Percentiles rank a stretch among this genome's conserved stretches.
Evolutionary conservation across 2,888 invertebrate genomes (phyloP).

Genomic region (Troides helena): DNA sequence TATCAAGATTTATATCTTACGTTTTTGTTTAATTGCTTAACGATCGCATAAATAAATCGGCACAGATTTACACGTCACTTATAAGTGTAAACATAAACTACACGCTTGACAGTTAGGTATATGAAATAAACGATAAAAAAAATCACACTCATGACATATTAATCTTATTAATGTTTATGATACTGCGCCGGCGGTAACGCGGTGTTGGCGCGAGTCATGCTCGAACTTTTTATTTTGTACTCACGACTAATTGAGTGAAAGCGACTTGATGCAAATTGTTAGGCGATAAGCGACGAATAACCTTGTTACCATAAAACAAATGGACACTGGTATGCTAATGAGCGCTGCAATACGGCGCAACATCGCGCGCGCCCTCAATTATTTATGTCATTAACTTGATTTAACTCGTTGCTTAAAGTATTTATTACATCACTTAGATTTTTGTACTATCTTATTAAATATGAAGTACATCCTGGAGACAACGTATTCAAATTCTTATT

Average conservation of each 20-base stretch:
- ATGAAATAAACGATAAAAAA: too few relatives aligned
- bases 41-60: too few relatives aligned
- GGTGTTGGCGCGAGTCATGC: constrained; percentile 9
- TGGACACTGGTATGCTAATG: constrained; percentile 24
- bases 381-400: constrained; percentile 9
- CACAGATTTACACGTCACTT: too few relatives aligned
- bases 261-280: constrained; percentile 25
- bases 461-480: too few relatives aligned
- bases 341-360: constrained; percentile 15
- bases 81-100: too few relatives aligned
- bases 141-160: too few relatives aligned
- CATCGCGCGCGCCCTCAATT: constrained; percentile 7
- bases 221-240: constrained; percentile 13
- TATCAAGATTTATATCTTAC: neutral
- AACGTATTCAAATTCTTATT: too few relatives aligned
- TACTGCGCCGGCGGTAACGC: neutral
- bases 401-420: constrained; percentile 3
- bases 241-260: constrained; percentile 25
- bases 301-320: constrained; percentile 23
- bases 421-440: too few relatives aligned
- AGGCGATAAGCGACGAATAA: constrained; percentile 16
- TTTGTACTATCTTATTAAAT: too few relatives aligned
- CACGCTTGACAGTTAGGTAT: too few relatives aligned
- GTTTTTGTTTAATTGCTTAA: too few relatives aligned
- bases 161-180: neutral